Evolutionary conservation across 2,888 invertebrate species (phyloP), one percentile per base, ranked within the genome.

Genomic region (Notodonta ziczac): DNA sequence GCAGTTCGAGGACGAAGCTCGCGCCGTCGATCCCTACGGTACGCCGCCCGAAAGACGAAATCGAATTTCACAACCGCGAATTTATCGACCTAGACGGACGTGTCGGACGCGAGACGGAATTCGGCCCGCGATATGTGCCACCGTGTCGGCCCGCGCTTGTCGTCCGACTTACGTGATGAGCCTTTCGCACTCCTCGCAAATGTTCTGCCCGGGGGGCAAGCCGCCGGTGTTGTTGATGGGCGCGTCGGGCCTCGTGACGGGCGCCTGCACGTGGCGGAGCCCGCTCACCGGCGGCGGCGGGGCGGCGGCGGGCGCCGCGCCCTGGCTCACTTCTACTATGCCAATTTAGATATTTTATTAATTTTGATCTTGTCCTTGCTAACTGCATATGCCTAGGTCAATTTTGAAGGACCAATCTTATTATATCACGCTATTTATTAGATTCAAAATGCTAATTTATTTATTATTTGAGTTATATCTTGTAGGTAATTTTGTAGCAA

Each of bases 171-270:
- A 99, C 99, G 98, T 97, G 94, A 99, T 98, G 85, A 98, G 96
- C 85, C 98, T 96, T 91, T 98, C 98, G 95, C 99, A 99, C 87
- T 98, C 98, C 78, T 97, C 97, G 95, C 99, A 99, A 92, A 98
- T 97, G 94, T 98, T 98, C 94, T 98, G 98, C 83, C 97, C 97
- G 77, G 97, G 96, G 78, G 97, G 97, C 79, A 97, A 94, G 84
- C 96, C 97, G 79, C 95, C 96, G 77, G 95, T 96, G 85, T 95
- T 94, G 89, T 95, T 95, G 86, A 94, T 82, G 74, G 95, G 95
- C 65, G 91, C 91, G 78, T 94, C 91, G 80, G 96, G 95, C 75
- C 94, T 89, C 83, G 95, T 94, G 89, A 96, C 95, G 69, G 97
- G 97, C 73, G 97, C 97, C 75, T 94, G 91, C 80, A 97, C 97